Evolutionary conservation across 2,888 invertebrate genomes (phyloP), one percentile per base, ranked within the genome.

Genomic region (Rhagonycha fulva): DNA sequence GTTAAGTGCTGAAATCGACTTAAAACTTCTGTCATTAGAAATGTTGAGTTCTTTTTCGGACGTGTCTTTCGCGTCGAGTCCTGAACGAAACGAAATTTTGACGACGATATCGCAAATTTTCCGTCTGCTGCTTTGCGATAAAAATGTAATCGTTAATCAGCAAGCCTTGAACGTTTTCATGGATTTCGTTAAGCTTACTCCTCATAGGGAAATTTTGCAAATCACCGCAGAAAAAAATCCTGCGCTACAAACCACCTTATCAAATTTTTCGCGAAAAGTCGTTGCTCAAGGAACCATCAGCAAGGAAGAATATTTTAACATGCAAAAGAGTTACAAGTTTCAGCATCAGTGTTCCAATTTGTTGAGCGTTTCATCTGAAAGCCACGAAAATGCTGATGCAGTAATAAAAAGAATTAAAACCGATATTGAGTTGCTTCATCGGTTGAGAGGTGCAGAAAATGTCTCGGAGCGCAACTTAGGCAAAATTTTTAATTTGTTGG

Each of bases 111-210:
- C 77, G 3, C 71, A 77, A 14, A 62, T 81, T 47, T 78, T 82
- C 62, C 14, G 14, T 26, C 63, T 32, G 24, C 70, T 78, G 63
- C 28, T 82, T 62, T 62, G 66, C 14, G 71, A 76, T 72, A 75
- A 75, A 67, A 79, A 79, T 72, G 47, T 74, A 9, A 62, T 81
- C 26, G 72, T 82, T 66, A 74, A 73, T 32, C 75, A 78, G 71
- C 23, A 71, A 12, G 68, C 78, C 0, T 70, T 81, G 12, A 74
- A 81, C 68, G 69, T 76, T 60, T 80, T 80, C 24, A 12, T 67
- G 7, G 23, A 74, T 60, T 74, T 80, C 61, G 62, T 62, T 24
- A 68, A 76, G 10, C 70, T n/a, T 11, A 68, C 70, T n/a, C 70
- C 62, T 70, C 71, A 79, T 66, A 70, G 70, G 3, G 63, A 14